Base-by-base conservation (phyloP, 1,140 invertebrate genomes). In the Pseudomyrmex gracilis region DNA sequence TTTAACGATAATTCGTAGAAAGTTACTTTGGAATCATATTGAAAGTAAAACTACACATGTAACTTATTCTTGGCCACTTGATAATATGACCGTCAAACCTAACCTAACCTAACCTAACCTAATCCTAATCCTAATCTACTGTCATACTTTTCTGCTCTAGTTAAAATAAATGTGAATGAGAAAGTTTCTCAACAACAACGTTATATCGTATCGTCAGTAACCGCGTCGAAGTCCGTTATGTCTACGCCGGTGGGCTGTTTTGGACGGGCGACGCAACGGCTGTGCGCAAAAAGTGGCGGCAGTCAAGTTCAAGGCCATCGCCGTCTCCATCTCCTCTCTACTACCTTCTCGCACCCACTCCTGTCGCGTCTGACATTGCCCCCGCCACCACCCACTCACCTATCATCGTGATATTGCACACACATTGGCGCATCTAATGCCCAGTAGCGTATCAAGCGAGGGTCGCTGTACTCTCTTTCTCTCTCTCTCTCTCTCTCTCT, bases 281-380 rank as follows among this genome's bases (percentile, higher is more conserved):
- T 90, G 85, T 85, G 89, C 83, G 87, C 86, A 89, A 89, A 91
- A 92, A 91, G 73, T 78, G 89, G 78, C 84, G 89, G 84, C 90
- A 92, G 90, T 91, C 90, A 92, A 92, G 91, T 92, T 92, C 91
- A 92, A 92, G 91, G 91, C 91, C 90, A 88, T 58, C 63, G 55
- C 43, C 76, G 66, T 70, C 68, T 63, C 47, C 66, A 73, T 34
- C 51, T 9, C 58, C 61, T 60, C 74, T 58, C 68, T 20, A 2
- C 53, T 58, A 61, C 34, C 64, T 49, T 10, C 66, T 15, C 24
- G 49, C 57, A 45, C 53, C 61, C 15, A 45, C 58, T 51, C 47
- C 70, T 55, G 55, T 77, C 67, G 51, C 68, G 53, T 45, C 85
- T 73, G 63, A 58, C 47, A 70, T 22, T 55, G 73, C 85, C 82